These are phyloP conservation scores for Oikopleura dioica DNA, from an alignment of 23 tunicate genomes.

Conservation along the genomic window DNA sequence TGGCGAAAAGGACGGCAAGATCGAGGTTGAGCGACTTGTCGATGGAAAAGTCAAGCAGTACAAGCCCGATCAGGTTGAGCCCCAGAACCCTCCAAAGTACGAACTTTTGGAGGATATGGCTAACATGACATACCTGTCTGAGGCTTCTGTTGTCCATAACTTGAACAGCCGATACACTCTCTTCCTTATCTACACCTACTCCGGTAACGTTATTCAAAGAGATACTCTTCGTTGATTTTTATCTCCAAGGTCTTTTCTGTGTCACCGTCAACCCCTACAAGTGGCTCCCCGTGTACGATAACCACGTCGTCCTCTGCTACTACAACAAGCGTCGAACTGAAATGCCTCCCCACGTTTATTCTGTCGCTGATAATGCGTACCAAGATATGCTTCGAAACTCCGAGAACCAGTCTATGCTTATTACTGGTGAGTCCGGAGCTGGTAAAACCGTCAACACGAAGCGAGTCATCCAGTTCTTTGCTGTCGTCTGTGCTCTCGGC, in stretches of 20 bases:
- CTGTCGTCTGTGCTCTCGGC: slow-evolving; percentile 80
- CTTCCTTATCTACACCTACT: slow-evolving; percentile 79
- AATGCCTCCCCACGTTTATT: slow-evolving; percentile 92
- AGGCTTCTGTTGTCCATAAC: slow-evolving; percentile 62
- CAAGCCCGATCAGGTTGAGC: slow-evolving; percentile 24
- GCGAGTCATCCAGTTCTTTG: slow-evolving; percentile 86
- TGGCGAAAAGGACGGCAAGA: background rate
- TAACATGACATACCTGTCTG: slow-evolving; percentile 89
- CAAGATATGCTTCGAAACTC: slow-evolving; percentile 62
- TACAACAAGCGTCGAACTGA: slow-evolving; percentile 52
- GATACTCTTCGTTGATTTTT: no score
- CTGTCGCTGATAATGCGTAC: slow-evolving; percentile 92
- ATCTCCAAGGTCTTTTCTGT: slow-evolving; percentile 83
- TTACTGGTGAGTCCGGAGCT: slow-evolving; percentile 85
- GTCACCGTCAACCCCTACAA: slow-evolving; percentile 91
- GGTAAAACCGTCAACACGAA: slow-evolving; percentile 98
- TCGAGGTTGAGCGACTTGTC: background rate
- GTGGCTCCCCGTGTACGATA: slow-evolving; percentile 78
- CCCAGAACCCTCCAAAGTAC: slow-evolving; percentile 93
- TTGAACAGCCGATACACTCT: slow-evolving; percentile 44
- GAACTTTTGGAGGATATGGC: slow-evolving; percentile 91
- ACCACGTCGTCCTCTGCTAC: slow-evolving; percentile 69
- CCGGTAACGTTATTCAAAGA: no score
- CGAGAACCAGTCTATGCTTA: slow-evolving; percentile 8
- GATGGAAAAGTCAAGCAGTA: background rate